phyloP scores from a whole-genome alignment of 2,113 vertebrate species.

The Xyrauchen texanus region DNA sequence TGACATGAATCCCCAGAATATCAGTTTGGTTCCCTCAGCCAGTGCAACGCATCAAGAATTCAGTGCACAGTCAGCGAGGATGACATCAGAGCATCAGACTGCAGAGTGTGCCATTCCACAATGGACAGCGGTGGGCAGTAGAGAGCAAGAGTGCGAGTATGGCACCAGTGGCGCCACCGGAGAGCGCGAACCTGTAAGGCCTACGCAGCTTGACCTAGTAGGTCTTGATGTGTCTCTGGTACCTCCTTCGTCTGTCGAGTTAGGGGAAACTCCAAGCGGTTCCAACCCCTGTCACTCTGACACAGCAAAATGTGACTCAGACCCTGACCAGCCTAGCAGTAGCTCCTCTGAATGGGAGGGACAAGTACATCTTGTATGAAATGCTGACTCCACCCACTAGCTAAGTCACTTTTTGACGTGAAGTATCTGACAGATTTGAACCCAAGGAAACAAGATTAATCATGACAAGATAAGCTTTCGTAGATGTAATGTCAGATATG shows the following conservation, averaged over 20 bases:
- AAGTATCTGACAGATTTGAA: slow-evolving; percentile 14
- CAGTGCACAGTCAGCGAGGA: slow-evolving; percentile 71
- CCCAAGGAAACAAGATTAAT: slow-evolving; percentile 11
- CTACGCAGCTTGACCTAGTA: slow-evolving; percentile 79
- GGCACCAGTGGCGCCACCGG: slow-evolving; percentile 37
- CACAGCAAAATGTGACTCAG: slow-evolving; percentile 74
- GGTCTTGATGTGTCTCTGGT: slow-evolving; percentile 71
- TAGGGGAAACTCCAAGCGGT: slow-evolving; percentile 56
- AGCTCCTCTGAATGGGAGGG: slow-evolving; percentile 91
- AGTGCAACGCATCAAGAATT: slow-evolving; percentile 35
- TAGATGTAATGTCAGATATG: slow-evolving; percentile 7
- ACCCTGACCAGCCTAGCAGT: slow-evolving; percentile 77
- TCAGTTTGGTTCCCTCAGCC: slow-evolving; percentile 81
- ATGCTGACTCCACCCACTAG: background rate
- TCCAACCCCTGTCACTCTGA: slow-evolving; percentile 61
- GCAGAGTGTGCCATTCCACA: no score
- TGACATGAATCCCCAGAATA: slow-evolving; percentile 96
- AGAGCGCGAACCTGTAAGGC: slow-evolving; percentile 66
- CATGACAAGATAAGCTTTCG: slow-evolving; percentile 19
- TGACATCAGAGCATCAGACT: slow-evolving; percentile 59
- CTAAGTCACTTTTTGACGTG: slow-evolving; percentile 57
- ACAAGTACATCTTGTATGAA: slow-evolving; percentile 88
- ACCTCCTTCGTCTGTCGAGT: slow-evolving; percentile 55
- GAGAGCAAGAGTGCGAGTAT: slow-evolving; percentile 36
- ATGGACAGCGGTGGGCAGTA: slow-evolving; percentile 40